Conservation (phyloP, 1,140 invertebrate species). For the Dermatophagoides farinae region DNA sequence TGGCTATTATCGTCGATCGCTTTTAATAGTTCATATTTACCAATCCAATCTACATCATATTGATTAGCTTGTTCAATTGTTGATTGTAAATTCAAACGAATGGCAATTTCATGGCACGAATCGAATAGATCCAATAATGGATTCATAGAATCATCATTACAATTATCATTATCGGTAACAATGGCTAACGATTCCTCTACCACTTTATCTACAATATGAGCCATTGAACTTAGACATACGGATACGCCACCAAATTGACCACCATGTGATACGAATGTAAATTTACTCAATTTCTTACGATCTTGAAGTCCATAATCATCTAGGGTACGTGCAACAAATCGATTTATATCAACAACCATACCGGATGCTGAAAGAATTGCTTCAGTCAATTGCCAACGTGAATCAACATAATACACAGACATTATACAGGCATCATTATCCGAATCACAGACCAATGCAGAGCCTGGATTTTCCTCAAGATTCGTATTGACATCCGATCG, state of each 20-base stretch:
- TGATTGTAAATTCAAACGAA: background rate
- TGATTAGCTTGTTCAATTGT: background rate
- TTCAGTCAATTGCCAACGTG: conserved; percentile 11
- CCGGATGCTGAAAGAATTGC: conserved; percentile 4
- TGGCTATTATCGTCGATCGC: background rate
- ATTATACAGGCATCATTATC: conserved; percentile 12
- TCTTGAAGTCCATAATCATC: conserved; percentile 11
- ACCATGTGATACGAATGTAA: conserved; percentile 14
- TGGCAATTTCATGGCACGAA: background rate
- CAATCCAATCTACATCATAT: conserved; percentile 11
- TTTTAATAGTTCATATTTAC: conserved; percentile 9
- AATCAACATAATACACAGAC: conserved; percentile 11
- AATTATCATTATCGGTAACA: background rate
- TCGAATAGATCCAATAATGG: background rate
- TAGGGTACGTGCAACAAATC: conserved; percentile 11
- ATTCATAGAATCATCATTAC: background rate
- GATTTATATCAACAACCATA: conserved; percentile 6
- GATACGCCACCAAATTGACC: conserved; percentile 14
- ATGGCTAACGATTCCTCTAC: conserved; percentile 7
- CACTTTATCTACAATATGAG: conserved; percentile 12
- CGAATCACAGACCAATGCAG: conserved; percentile 13
- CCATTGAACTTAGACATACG: conserved; percentile 12
- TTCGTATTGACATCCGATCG: background rate
- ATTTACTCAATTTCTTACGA: conserved; percentile 10
- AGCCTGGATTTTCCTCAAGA: conserved; percentile 10